Conservation (phyloP, 1,140 invertebrate genomes). For the Phthorimaea operculella region DNA sequence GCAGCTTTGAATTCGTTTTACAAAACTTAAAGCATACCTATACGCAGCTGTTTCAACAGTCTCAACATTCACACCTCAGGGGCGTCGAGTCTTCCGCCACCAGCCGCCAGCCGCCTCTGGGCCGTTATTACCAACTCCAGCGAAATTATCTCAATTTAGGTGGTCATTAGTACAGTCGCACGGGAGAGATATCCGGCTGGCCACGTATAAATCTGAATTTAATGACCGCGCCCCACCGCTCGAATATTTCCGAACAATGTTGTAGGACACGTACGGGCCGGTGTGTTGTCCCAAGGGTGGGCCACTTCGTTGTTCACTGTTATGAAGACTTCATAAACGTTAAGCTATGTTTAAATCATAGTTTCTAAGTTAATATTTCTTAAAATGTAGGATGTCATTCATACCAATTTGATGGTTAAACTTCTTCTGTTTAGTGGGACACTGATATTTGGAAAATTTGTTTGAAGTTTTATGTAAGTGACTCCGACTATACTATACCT, state of each 20-base stretch:
- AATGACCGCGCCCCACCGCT: constrained; percentile 44
- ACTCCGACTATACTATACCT: too few species aligned
- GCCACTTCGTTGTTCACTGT: constrained; percentile 9
- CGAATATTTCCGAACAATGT: constrained; percentile 55
- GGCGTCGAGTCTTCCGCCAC: background rate
- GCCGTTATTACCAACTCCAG: constrained; percentile 46
- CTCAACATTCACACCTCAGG: background rate
- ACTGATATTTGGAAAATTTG: too few species aligned
- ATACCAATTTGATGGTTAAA: too few species aligned
- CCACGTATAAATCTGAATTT: constrained; percentile 63
- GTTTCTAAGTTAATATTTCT: too few species aligned
- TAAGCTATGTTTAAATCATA: too few species aligned
- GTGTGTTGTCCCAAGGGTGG: constrained; percentile 23
- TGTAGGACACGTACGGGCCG: constrained; percentile 33
- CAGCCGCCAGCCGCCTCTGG: background rate
- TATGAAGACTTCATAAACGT: too few species aligned
- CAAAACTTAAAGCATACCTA: too few species aligned
- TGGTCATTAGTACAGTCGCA: constrained; percentile 66
- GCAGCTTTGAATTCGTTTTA: too few species aligned
- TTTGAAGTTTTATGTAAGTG: too few species aligned
- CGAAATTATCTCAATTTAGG: constrained; percentile 67
- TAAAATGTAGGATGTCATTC: too few species aligned
- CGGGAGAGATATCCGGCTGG: constrained; percentile 62
- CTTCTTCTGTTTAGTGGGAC: too few species aligned
- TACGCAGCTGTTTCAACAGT: too few species aligned